phyloP scores from a whole-genome alignment of 2,888 invertebrate species.

The Biston stratarius region DNA sequence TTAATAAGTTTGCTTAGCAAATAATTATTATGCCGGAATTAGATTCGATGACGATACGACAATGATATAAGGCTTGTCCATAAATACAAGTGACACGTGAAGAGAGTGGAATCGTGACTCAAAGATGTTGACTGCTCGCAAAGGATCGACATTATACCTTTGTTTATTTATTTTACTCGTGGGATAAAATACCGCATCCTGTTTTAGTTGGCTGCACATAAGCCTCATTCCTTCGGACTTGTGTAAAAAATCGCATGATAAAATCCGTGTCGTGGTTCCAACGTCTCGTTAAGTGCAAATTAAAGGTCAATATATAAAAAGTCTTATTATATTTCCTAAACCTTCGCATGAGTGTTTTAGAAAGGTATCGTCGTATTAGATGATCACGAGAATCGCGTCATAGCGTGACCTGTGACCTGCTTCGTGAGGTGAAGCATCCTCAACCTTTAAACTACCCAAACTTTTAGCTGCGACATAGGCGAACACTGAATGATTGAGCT shows the following conservation, averaged over 20 bases:
- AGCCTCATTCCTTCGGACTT: background rate
- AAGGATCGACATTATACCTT: constrained; percentile 29
- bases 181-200: constrained; percentile 23
- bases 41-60: constrained; percentile 9
- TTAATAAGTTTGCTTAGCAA: constrained; percentile 32
- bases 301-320: constrained; percentile 28
- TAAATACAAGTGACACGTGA: constrained; percentile 1
- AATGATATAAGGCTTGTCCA: background rate
- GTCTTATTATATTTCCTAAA: constrained; percentile 45
- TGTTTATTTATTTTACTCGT: constrained; percentile 29
- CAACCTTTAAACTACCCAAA: constrained; percentile 77
- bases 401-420: constrained; percentile 53
- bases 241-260: background rate
- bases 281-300: constrained; percentile 16
- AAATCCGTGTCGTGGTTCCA: constrained; percentile 1
- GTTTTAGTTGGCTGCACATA: constrained; percentile 22
- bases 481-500: constrained; percentile 45
- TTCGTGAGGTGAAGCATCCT: constrained; percentile 70
- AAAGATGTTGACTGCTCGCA: constrained; percentile 18
- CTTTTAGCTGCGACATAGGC: constrained; percentile 56
- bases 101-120: constrained; percentile 35
- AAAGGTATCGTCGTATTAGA: constrained; percentile 60
- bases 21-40: constrained; percentile 27
- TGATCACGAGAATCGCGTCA: constrained; percentile 65
- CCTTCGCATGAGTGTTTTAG: constrained; percentile 52